Evolutionary conservation across 2,113 vertebrate species (phyloP), one percentile per base, ranked within the genome.

Genomic region (Lichenostomus cassidix): DNA sequence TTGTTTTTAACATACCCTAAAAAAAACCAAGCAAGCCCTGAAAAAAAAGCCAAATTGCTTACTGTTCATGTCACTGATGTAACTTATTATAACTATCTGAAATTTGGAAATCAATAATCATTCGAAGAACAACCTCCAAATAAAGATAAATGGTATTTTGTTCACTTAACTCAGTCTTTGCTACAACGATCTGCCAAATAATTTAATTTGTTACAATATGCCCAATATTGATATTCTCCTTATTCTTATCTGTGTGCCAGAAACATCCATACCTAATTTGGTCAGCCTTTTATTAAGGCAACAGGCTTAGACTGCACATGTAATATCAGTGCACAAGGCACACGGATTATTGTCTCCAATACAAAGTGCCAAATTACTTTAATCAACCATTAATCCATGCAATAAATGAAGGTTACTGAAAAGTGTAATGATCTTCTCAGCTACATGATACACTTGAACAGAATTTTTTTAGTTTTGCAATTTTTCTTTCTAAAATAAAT

Each of bases 61-160:
- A 47, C 41, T 88, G n/a, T 41, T 93, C 55, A 75, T 62, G n/a
- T 92, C 85, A 94, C 28, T 1, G 5, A 60, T 52, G 35, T 77
- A 90, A 90, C 67, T 89, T 87, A 81, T 13, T 33, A 7, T 39
- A 94, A 74, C 73, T 75, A 87, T 41, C 35, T 83, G 35, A 91
- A 92, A 92, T 95, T 56, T 90, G 28, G 64, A 83, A 91, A 96
- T 90, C 82, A 83, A 41, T 90, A 90, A 62, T 33, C 13, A 87
- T n/a, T 33, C 0, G 0, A 82, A 87, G 63, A 88, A 77, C 60
- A 81, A 64, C 9, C 25, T 59, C 55, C 24, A 75, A 77, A 94
- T 60, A 83, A 83, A 86, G 79, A 91, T 29, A 90, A 91, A 80
- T 60, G n/a, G 7, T 56, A 75, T 79, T 91, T 25, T 58, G 33